Evolutionary conservation across 2,113 vertebrate genomes (phyloP), one percentile per base, ranked within the genome.

Genomic region (Vidua chalybeata): DNA sequence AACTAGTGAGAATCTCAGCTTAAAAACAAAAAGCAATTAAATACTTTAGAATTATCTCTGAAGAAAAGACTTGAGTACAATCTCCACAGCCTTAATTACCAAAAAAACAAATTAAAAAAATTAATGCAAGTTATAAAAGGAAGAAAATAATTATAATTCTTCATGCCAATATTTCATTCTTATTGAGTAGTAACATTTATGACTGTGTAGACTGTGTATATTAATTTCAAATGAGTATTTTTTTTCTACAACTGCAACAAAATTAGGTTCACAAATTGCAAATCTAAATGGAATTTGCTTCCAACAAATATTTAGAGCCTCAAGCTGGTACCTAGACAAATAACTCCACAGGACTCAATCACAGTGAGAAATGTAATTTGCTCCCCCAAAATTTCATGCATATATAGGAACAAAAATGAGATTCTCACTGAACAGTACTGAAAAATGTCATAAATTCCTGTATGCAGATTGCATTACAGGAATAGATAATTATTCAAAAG

Each of bases 181-280:
- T 84, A 72, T 17, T 92, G 79, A 79, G 61, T 55, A 87, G 28
- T 14, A 93, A 89, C 30, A 59, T 67, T 87, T 93, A 84, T 51
- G 39, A 78, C 45, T 63, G 18, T 11, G n/a, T 87, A 69, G 37
- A 76, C 18, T 43, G 13, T 3, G 6, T 28, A 63, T 39, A 86
- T 90, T 71, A 59, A 94, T 84, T 92, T 49, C 31, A 90, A 63
- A 91, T 62, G 58, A 91, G 23, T 37, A 75, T 54, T 84, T 49
- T 61, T 61, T 81, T 72, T 61, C 77, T 82, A 89, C 75, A 92
- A 82, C 51, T 74, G 67, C 45, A 84, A 64, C 10, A 68, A 91
- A 95, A 94, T 91, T 91, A 78, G 64, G 15, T 82, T 89, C 35
- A 79, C 21, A 18, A 87, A 89, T 69, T 76, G 39, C n/a, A 80